A percentile compares a stretch with the other conserved stretches of the same genome.
Evolutionary conservation across 2,113 vertebrate genomes (phyloP).

Genomic region (Plecturocebus donacophilus): DNA sequence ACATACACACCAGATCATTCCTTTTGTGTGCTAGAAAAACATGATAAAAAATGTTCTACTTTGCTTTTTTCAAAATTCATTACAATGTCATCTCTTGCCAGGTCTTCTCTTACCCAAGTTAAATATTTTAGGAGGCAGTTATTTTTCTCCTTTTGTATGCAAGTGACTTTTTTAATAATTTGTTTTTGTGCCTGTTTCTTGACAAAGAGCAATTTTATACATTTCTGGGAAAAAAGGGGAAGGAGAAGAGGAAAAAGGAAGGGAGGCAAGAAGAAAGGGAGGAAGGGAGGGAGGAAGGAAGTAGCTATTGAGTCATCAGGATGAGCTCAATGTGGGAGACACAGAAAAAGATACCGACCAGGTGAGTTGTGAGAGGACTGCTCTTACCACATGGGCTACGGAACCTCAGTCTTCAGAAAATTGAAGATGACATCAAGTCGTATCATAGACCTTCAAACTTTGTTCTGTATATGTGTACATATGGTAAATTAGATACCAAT

Average conservation of each 20-base stretch:
- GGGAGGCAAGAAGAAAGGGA: too few species aligned
- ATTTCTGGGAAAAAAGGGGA: not conserved
- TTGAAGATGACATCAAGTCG: not conserved
- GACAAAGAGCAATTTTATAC: not conserved
- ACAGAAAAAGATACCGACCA: not conserved
- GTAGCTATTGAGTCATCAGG: not conserved
- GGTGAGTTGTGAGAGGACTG: not conserved
- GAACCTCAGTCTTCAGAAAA: slow-evolving; percentile 24
- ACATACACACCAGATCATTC: not conserved
- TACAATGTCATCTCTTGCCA: not conserved
- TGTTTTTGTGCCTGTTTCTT: not conserved
- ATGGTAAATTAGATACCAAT: not conserved
- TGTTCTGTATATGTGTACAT: not conserved
- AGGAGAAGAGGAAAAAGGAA: not conserved
- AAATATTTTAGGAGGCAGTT: not conserved
- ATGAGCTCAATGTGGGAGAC: not conserved
- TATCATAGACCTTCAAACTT: not conserved
- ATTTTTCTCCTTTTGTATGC: not conserved
- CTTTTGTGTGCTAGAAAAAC: not conserved
- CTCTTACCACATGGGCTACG: not conserved
- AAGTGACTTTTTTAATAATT: not conserved
- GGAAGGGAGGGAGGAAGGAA: not conserved
- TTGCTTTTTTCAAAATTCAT: not conserved
- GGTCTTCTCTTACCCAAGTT: not conserved
- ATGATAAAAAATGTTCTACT: not conserved